phyloP scores from a whole-genome alignment of 1,140 invertebrate genomes.

The Catajapyx aquilonaris region DNA sequence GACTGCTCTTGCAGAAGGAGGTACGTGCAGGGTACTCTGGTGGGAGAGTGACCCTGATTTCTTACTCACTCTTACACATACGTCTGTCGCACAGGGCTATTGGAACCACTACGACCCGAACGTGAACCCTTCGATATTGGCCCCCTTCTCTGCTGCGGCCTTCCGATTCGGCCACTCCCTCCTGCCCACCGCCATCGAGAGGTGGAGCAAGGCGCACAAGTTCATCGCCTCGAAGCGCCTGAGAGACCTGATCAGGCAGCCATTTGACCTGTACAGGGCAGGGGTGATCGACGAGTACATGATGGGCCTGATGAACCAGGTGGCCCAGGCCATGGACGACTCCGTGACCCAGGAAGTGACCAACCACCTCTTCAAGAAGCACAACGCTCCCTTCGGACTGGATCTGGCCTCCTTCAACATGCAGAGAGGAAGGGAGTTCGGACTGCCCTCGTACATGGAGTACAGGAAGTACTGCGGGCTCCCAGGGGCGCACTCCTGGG shows the following conservation, averaged over 20 bases:
- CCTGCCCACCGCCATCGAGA: conserved; percentile 64
- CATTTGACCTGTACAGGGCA: conserved; percentile 73
- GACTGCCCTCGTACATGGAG: conserved; percentile 78
- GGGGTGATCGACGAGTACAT: conserved; percentile 79
- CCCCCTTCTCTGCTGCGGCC: conserved; percentile 68
- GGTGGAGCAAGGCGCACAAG: conserved; percentile 83
- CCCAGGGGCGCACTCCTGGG: conserved; percentile 53
- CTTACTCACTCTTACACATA: too few species aligned
- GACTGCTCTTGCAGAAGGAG: conserved; percentile 57
- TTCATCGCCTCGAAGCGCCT: conserved; percentile 76
- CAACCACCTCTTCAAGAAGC: conserved; percentile 78
- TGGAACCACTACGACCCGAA: conserved; percentile 74
- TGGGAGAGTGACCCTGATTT: too few species aligned
- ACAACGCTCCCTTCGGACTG: conserved; percentile 61
- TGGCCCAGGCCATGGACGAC: conserved; percentile 85
- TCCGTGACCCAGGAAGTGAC: conserved; percentile 83
- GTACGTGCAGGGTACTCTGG: conserved; percentile 29
- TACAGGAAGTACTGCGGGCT: conserved; percentile 78
- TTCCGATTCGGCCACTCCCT: conserved; percentile 79
- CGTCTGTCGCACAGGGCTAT: too few species aligned
- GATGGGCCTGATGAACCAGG: conserved; percentile 83
- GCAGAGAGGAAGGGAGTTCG: conserved; percentile 80
- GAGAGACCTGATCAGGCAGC: conserved; percentile 68
- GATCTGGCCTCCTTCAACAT: conserved; percentile 88
- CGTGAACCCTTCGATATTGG: conserved; percentile 67